Evolutionary conservation across 1,140 invertebrate species (phyloP).

Genomic region (Pseudomyrmex concolor): DNA sequence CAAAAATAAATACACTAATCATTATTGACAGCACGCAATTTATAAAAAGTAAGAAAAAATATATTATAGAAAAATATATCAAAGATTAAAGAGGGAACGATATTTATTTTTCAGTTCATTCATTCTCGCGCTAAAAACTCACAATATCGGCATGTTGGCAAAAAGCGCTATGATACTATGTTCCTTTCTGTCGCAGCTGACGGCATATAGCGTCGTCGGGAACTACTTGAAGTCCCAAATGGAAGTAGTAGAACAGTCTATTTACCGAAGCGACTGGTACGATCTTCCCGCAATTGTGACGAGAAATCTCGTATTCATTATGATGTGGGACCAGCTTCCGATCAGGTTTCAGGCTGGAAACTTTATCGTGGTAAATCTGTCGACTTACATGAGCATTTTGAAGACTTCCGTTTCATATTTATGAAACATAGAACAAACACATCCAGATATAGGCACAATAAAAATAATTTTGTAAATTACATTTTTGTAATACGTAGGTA

Average conservation of each 20-base stretch:
- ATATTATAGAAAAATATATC: no score
- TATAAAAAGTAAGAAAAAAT: no score
- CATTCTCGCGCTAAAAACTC: constrained; percentile 32
- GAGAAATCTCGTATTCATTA: constrained; percentile 36
- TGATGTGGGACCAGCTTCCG: constrained; percentile 18
- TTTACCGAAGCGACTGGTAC: constrained; percentile 46
- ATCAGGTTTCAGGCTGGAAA: constrained; percentile 27
- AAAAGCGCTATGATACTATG: constrained; percentile 7
- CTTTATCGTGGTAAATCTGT: constrained; percentile 44
- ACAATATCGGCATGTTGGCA: neutral
- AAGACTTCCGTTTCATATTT: constrained; percentile 61
- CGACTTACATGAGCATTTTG: constrained; percentile 56
- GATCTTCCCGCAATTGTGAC: neutral
- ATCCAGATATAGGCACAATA: no score
- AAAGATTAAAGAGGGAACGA: neutral
- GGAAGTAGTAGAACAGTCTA: constrained; percentile 12
- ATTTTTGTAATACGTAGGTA: no score
- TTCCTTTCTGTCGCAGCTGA: constrained; percentile 25
- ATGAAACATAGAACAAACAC: neutral
- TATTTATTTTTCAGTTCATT: constrained; percentile 41
- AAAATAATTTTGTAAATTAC: no score
- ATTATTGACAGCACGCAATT: no score
- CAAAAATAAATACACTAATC: no score
- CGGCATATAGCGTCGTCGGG: constrained; percentile 51
- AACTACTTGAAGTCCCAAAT: constrained; percentile 57